phyloP scores from a whole-genome alignment of 2,113 vertebrate species.

The Oreotragus oreotragus region DNA sequence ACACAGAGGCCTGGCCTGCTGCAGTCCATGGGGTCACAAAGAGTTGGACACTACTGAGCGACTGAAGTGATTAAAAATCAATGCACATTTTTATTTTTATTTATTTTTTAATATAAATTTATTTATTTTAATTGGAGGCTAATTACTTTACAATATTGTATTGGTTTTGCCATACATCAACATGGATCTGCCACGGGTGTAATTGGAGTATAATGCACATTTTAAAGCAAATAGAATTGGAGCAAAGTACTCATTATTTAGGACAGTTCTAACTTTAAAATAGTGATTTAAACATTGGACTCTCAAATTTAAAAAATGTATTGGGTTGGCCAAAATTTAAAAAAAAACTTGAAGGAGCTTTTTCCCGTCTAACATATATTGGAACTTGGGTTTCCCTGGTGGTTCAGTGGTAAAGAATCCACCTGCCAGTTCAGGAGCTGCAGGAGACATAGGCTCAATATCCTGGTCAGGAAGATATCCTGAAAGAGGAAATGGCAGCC shows the following conservation, averaged over 20 bases:
- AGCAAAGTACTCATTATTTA: not conserved
- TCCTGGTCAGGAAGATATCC: not conserved
- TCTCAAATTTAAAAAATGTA: not conserved
- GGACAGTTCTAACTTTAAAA: not conserved
- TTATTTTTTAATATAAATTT: no score
- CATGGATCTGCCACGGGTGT: no score
- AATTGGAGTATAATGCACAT: not conserved
- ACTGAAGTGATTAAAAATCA: not conserved
- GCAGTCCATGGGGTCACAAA: not conserved
- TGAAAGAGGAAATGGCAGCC: not conserved
- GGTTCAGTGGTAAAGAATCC: not conserved
- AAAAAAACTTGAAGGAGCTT: not conserved
- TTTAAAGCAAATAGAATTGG: not conserved
- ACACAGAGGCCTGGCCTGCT: not conserved
- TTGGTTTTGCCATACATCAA: no score
- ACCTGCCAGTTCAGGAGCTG: not conserved
- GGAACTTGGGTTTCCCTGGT: not conserved
- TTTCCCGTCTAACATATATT: not conserved
- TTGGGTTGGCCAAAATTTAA: not conserved
- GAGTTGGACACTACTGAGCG: not conserved
- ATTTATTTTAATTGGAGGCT: no score
- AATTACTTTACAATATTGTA: no score
- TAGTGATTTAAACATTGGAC: not conserved
- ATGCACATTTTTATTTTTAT: accelerated
- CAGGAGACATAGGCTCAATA: not conserved